Percentiles rank a stretch among this genome's conserved stretches.
Conservation (phyloP, 2,888 invertebrate genomes). For the Ormyrus thymus region DNA sequence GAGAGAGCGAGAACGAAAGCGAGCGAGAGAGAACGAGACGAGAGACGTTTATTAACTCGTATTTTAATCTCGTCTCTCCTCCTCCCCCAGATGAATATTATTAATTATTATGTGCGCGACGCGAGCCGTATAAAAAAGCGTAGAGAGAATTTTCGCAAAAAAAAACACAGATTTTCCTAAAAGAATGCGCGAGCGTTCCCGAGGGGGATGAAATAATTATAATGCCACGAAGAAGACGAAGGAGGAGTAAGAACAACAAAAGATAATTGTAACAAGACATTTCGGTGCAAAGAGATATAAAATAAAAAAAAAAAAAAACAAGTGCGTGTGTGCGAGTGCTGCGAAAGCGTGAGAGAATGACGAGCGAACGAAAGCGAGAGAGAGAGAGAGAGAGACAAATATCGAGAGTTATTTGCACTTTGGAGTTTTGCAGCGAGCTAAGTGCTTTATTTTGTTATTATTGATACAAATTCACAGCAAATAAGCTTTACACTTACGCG, state of each 20-base stretch:
- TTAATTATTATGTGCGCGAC: constrained; percentile 24
- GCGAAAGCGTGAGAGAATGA: not conserved
- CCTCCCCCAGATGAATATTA: not conserved
- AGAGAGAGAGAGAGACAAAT: constrained; percentile 39
- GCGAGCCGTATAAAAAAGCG: constrained; percentile 7
- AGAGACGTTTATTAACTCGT: constrained; percentile 24
- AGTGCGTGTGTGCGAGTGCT: constrained; percentile 19
- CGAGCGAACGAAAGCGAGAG: constrained; percentile 17
- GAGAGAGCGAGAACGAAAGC: not conserved
- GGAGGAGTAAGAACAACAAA: constrained; percentile 7
- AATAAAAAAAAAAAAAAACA: not conserved
- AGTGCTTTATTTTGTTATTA: constrained; percentile 59
- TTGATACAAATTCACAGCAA: constrained; percentile 57
- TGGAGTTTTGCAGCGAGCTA: constrained; percentile 58
- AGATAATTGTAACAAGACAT: constrained; percentile 22
- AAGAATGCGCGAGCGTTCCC: not conserved
- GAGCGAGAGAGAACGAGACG: constrained; percentile 3
- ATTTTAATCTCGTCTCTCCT: constrained; percentile 25
- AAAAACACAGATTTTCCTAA: constrained; percentile 3
- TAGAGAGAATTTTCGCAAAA: constrained; percentile 14
- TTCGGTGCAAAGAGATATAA: constrained; percentile 14
- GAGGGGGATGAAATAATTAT: not conserved
- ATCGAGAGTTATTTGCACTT: constrained; percentile 56
- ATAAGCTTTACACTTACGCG: constrained; percentile 57
- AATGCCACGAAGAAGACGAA: not conserved